Evolutionary conservation across 2,113 vertebrate genomes (phyloP), one percentile per base, ranked within the genome.

Genomic region (Carollia perspicillata): DNA sequence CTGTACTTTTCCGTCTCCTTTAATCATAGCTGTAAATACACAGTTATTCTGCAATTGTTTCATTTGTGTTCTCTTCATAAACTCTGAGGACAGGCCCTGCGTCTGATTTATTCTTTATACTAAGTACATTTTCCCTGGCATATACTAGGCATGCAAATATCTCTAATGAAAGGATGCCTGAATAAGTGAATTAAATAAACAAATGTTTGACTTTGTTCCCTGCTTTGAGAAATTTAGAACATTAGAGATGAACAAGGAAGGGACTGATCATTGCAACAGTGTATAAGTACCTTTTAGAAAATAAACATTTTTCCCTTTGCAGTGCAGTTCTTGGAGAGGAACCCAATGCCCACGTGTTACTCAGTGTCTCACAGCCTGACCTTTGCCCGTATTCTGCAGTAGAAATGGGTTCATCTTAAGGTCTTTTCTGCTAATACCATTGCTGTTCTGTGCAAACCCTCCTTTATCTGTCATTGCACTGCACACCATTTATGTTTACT

Each of bases 21-120:
- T 80, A 68, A 55, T 80, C 33, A 72, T 12, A 28, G 7, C 35
- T 93, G 16, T 79, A 66, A 86, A 55, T 40, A 71, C 33, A 69
- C 16, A 80, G 74, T 94, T 53, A 77, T 44, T 83, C 55, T 68
- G 60, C 35, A 53, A 60, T 85, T 63, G 44, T 33, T 93, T 28
- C 12, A 51, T 83, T 94, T 95, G 9, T 94, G n/a, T 40, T 17
- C 84, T 96, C 42, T 37, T 93, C 51, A 22, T 89, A 16, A 47
- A 37, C 33, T 89, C 74, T 63, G 47, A 95, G 68, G 66, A 74
- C 12, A 80, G 44, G 33, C 58, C 42, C 22, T 18, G 8, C 68
- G 44, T 91, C 78, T 91, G 13, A 72, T 74, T 80, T 86, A 16
- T 83, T 85, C 11, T 84, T 42, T 84, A 1, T 49, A 7, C 55